A percentile compares a stretch with the other conserved stretches of the same genome.
phyloP scores from a whole-genome alignment of 2,113 vertebrate genomes.

The Chlorodrepanis virens region DNA sequence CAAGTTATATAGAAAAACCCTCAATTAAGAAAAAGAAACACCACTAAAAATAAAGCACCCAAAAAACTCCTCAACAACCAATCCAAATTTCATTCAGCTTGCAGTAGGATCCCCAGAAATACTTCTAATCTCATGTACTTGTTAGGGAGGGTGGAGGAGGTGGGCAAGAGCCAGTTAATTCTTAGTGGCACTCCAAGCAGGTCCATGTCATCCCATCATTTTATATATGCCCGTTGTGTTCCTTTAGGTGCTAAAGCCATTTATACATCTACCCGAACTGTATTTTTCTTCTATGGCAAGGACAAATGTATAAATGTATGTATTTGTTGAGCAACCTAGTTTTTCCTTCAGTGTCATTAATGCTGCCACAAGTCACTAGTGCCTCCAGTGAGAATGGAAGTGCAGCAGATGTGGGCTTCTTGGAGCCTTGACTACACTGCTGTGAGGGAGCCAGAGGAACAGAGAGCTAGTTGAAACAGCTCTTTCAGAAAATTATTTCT shows the following conservation, averaged over 20 bases:
- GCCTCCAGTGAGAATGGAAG: neutral
- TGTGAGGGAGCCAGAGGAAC: neutral
- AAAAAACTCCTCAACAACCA: neutral
- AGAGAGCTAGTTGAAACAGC: neutral
- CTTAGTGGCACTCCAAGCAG: neutral
- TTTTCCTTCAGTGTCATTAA: neutral
- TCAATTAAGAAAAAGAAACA: neutral
- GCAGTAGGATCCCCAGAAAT: neutral
- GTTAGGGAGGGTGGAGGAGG: neutral
- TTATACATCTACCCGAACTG: neutral
- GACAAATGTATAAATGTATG: neutral
- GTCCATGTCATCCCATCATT: neutral
- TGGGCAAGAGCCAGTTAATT: neutral
- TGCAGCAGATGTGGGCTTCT: neutral
- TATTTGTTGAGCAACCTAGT: neutral
- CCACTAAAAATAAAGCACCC: accelerated
- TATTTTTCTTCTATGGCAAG: neutral
- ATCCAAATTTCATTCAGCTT: neutral
- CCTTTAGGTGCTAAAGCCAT: neutral
- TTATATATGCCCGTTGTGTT: neutral
- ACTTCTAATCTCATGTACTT: neutral
- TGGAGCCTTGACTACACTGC: neutral
- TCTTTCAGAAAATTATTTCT: neutral
- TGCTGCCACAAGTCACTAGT: neutral
- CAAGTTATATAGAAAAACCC: neutral